These are phyloP conservation scores for Aricia agestis DNA, from an alignment of 1,140 invertebrate genomes.

Conservation along the genomic window DNA sequence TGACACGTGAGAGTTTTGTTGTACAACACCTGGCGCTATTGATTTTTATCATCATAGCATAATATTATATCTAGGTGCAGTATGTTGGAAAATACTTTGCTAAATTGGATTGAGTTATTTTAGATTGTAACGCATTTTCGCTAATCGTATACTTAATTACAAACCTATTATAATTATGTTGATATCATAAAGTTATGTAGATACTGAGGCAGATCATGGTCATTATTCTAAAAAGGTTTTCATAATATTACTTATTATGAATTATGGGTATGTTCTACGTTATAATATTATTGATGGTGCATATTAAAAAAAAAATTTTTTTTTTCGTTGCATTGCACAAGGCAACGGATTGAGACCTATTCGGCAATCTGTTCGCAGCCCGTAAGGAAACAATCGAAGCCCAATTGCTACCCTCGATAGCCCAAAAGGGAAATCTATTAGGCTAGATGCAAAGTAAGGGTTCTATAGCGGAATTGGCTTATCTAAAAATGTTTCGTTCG, in stretches of 20 bases:
- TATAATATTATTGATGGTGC: no score
- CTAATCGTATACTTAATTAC: no score
- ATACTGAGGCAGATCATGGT: no score
- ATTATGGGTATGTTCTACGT: no score
- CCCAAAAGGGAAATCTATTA: slow-evolving; percentile 25
- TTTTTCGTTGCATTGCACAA: neutral
- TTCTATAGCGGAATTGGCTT: slow-evolving; percentile 15
- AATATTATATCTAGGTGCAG: neutral
- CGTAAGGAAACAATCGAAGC: slow-evolving; percentile 22
- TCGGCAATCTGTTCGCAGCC: slow-evolving; percentile 2
- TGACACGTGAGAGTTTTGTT: slow-evolving; percentile 2
- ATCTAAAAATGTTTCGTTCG: slow-evolving; percentile 14
- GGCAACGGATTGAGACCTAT: slow-evolving; percentile 9
- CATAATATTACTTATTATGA: no score
- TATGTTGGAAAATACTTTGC: no score
- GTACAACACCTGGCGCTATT: neutral
- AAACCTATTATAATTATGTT: no score
- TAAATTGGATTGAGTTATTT: no score
- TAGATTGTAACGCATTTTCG: no score
- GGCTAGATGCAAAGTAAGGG: slow-evolving; percentile 22
- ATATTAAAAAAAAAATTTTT: neutral
- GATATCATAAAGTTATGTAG: no score
- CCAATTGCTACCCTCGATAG: slow-evolving; percentile 21
- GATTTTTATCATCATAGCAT: neutral
- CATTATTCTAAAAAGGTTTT: no score